phyloP scores from a whole-genome alignment of 2,888 invertebrate species.

The Cataglyphis rosenhaueri region DNA sequence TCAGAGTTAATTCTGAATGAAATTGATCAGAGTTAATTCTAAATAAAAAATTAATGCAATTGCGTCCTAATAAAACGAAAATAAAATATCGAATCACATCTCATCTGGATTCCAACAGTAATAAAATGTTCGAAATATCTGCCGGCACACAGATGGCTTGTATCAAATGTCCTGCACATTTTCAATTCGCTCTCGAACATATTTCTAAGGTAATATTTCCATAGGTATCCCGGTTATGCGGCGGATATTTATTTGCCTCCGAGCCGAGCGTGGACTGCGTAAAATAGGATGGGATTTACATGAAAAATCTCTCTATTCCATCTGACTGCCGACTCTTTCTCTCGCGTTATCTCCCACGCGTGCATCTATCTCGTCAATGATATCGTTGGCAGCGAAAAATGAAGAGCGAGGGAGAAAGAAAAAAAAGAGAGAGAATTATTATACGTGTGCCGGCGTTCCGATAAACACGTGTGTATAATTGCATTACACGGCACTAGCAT shows the following conservation, averaged over 20 bases:
- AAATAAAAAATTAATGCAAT: slow-evolving; percentile 6
- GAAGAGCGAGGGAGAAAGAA: slow-evolving; percentile 7
- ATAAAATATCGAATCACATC: slow-evolving; percentile 8
- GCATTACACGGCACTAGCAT: slow-evolving; percentile 34
- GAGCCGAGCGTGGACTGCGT: slow-evolving; percentile 53
- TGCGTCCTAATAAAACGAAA: background rate
- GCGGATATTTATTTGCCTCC: slow-evolving; percentile 72
- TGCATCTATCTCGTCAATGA: slow-evolving; percentile 29
- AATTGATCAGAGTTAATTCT: background rate
- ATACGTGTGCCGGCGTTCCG: slow-evolving; percentile 37
- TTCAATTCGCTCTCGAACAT: slow-evolving; percentile 52
- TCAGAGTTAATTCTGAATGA: background rate
- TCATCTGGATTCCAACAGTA: background rate
- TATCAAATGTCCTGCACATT: slow-evolving; percentile 44
- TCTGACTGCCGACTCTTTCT: slow-evolving; percentile 26
- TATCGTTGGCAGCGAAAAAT: slow-evolving; percentile 48
- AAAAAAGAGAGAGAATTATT: slow-evolving; percentile 32
- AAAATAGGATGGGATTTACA: slow-evolving; percentile 74
- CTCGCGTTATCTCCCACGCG: slow-evolving; percentile 38
- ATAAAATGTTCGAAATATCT: background rate
- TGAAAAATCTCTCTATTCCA: slow-evolving; percentile 76
- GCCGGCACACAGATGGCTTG: background rate
- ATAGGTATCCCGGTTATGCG: slow-evolving; percentile 59
- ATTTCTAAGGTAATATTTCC: slow-evolving; percentile 62
- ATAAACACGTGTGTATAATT: slow-evolving; percentile 45